A percentile compares a stretch with the other conserved stretches of the same genome.
phyloP scores from a whole-genome alignment of 2,797 vertebrate species.

The Leptatherina wallacei region DNA sequence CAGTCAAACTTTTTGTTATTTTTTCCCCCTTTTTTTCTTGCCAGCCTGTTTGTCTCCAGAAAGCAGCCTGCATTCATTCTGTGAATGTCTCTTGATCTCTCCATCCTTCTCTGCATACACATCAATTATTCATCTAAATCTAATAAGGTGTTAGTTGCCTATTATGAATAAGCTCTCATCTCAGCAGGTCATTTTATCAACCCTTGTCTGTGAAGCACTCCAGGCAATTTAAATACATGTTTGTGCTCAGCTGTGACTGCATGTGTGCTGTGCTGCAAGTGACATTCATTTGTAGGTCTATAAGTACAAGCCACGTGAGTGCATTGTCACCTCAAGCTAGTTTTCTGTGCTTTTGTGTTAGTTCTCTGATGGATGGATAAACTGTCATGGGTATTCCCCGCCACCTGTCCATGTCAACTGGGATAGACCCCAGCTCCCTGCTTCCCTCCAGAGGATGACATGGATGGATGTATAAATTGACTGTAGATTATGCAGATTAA shows the following conservation, averaged over 20 bases:
- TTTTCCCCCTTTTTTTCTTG: conserved; percentile 7
- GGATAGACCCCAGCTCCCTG: background rate
- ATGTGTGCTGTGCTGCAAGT: background rate
- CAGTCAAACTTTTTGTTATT: conserved; percentile 36
- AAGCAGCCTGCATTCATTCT: conserved; percentile 15
- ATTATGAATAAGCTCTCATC: conserved; percentile 59
- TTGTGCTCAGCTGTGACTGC: conserved; percentile 6
- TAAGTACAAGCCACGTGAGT: background rate
- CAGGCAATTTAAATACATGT: conserved; percentile 28
- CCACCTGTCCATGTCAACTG: background rate
- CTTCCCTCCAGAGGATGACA: background rate
- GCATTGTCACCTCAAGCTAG: background rate
- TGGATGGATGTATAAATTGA: conserved; percentile 2
- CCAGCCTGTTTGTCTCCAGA: conserved; percentile 16
- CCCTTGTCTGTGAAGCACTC: conserved; percentile 40
- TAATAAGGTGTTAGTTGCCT: conserved; percentile 55
- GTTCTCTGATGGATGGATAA: background rate
- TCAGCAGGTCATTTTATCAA: conserved; percentile 63
- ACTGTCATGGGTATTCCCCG: background rate
- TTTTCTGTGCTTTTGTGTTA: background rate
- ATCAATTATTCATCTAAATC: conserved; percentile 37
- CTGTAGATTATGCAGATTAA: conserved; percentile 11
- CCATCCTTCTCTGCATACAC: conserved; percentile 19
- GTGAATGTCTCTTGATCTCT: conserved; percentile 33
- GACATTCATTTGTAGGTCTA: background rate